A percentile compares a stretch with the other conserved stretches of the same genome.
These are phyloP conservation scores for Dryobates pubescens DNA, from an alignment of 2,797 vertebrate genomes.

Conservation along the genomic window DNA sequence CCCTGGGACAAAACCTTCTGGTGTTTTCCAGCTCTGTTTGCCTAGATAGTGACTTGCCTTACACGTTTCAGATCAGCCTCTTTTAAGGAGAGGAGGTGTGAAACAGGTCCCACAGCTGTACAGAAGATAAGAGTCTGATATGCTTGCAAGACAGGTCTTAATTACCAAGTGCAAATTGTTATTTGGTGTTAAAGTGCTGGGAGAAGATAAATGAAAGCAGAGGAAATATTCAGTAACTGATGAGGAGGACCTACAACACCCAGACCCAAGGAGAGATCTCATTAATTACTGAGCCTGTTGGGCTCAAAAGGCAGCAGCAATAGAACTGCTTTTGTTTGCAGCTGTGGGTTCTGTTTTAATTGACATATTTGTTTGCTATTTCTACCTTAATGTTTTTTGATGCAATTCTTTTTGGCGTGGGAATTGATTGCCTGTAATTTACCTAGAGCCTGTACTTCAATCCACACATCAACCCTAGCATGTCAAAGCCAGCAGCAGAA, in stretches of 20 bases:
- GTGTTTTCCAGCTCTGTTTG: neutral
- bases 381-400: conserved; percentile 2
- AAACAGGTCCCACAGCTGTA: neutral
- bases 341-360: neutral
- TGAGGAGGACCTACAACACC: conserved; percentile 1
- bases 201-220: conserved; percentile 33
- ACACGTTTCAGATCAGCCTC: neutral
- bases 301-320: neutral
- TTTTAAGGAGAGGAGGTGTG: conserved; percentile 1
- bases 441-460: neutral
- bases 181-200: conserved; percentile 25
- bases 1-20: neutral
- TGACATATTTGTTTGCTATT: neutral
- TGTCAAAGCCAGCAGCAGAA: conserved; percentile 3
- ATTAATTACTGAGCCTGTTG: conserved; percentile 39
- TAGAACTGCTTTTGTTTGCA: conserved; percentile 12
- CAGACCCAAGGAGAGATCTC: neutral
- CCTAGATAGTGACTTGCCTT: conserved; percentile 10
- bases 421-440: conserved; percentile 29
- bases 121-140: neutral
- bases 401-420: neutral
- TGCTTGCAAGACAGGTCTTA: conserved; percentile 39
- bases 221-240: conserved; percentile 6
- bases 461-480: neutral
- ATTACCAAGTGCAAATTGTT: conserved; percentile 44